Evolutionary conservation across 2,113 vertebrate species (phyloP).

Genomic region (Pseudois nayaur): DNA sequence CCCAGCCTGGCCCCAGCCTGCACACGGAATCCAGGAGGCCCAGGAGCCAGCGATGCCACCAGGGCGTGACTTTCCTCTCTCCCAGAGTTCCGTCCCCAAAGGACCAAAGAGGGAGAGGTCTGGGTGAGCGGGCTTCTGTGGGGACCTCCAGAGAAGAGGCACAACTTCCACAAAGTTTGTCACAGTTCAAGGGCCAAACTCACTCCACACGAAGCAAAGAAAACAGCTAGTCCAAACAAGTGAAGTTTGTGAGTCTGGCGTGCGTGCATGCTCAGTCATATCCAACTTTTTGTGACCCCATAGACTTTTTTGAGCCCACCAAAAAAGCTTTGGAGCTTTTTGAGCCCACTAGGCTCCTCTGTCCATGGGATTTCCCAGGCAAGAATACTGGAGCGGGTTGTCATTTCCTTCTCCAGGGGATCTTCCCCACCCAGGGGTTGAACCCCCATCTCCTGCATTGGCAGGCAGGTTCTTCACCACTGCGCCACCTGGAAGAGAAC

Average conservation of each 20-base stretch:
- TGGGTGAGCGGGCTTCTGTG: fast-evolving
- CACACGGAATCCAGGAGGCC: neutral
- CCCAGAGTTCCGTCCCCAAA: neutral
- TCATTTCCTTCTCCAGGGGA: neutral
- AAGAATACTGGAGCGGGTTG: neutral
- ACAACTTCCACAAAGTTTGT: neutral
- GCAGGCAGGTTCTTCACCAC: neutral
- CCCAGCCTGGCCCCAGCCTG: neutral
- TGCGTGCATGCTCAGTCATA: neutral
- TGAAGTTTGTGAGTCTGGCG: neutral
- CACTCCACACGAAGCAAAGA: neutral
- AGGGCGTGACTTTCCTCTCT: no score
- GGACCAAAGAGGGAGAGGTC: neutral
- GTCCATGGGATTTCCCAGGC: neutral
- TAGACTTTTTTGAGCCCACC: neutral
- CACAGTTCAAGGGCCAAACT: neutral
- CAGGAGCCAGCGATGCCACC: neutral
- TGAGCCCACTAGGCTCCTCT: neutral
- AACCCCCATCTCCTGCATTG: neutral
- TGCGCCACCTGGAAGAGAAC: neutral
- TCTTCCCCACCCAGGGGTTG: neutral
- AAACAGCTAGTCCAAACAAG: neutral
- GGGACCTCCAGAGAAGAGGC: neutral
- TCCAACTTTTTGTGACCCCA: neutral
- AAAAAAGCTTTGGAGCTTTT: no score